Base-by-base conservation (phyloP, 2,888 invertebrate genomes). In the Drosophila seclusa region DNA sequence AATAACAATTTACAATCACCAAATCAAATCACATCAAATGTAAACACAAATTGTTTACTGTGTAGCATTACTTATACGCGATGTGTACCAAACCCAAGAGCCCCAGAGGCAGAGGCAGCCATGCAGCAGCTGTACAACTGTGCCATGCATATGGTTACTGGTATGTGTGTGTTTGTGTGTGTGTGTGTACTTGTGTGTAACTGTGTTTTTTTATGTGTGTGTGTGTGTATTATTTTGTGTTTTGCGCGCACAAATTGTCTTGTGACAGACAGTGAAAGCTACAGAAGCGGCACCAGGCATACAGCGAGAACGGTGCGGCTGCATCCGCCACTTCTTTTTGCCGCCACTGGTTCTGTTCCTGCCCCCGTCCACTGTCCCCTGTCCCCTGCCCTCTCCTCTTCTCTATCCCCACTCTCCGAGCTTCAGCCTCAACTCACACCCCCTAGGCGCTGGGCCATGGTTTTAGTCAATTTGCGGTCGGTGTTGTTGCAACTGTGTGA, bases 231-330 rank as follows among this genome's bases (percentile, higher is more conserved):
- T 90, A 87, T 87, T 90, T 87, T 87, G 82, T 87, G 76, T 90
- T 87, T 84, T 90, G 87, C 87, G 89, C 90, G 82, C 87, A 87
- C 87, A 87, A 87, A 87, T 87, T 87, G 90, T 90, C 87, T 90
- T 87, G 90, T 87, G 87, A 90, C 90, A 89, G 87, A 87, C 89
- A 89, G 90, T 80, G 87, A 84, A 82, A 89, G 87, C 84, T 87
- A 76, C 79, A 83, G 75, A 72, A 88, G 69, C 83, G 87, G 90
- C 78, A 68, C 83, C 78, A 80, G 83, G 76, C 72, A 68, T 68
- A 83, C 77, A 75, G 52, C 60, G 49, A 67, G 66, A 48, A 68
- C 57, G 49, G 53, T 73, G 68, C 57, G 60, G 67, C 69, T 69
- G 82, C 82, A 69, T 66, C 78, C 71, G 57, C 36, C 42, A 18